Percentiles rank a stretch among this genome's conserved stretches.
These are phyloP conservation scores for Stegodyphus mimosarum DNA, from an alignment of 1,140 invertebrate species.

Conservation along the genomic window DNA sequence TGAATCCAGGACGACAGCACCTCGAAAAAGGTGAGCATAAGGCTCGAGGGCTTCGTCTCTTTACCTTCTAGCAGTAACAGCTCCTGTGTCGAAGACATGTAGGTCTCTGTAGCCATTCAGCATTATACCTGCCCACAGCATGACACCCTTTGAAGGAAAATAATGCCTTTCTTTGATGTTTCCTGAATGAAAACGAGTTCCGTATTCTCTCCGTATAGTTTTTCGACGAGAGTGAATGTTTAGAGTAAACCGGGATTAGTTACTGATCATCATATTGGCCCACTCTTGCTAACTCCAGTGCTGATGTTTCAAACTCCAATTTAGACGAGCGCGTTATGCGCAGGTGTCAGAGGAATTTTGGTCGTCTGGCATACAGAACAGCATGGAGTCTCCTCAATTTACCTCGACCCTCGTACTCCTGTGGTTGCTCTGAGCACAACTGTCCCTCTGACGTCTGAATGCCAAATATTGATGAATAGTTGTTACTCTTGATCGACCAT, in stretches of 20 bases:
- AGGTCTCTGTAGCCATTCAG: neutral
- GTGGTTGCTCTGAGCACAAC: no score
- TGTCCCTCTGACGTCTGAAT: no score
- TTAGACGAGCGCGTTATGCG: neutral
- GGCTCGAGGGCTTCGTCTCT: neutral
- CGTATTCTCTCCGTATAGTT: slow-evolving; percentile 7
- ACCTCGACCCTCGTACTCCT: no score
- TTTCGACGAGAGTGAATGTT: neutral
- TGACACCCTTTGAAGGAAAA: no score
- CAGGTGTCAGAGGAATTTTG: neutral
- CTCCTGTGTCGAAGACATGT: neutral
- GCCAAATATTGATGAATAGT: no score
- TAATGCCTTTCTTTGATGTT: no score
- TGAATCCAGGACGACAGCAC: slow-evolving; percentile 1
- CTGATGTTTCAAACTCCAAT: neutral
- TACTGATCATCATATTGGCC: neutral
- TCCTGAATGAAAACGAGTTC: neutral
- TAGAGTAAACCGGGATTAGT: neutral
- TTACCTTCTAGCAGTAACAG: slow-evolving; percentile 7
- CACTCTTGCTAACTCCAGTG: neutral
- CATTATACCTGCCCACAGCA: neutral
- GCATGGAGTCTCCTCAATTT: no score
- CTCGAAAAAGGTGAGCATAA: neutral
- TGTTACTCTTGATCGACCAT: no score
- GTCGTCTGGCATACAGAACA: no score